Base-by-base conservation (phyloP, 2,888 invertebrate genomes). In the Endotricha flammealis region DNA sequence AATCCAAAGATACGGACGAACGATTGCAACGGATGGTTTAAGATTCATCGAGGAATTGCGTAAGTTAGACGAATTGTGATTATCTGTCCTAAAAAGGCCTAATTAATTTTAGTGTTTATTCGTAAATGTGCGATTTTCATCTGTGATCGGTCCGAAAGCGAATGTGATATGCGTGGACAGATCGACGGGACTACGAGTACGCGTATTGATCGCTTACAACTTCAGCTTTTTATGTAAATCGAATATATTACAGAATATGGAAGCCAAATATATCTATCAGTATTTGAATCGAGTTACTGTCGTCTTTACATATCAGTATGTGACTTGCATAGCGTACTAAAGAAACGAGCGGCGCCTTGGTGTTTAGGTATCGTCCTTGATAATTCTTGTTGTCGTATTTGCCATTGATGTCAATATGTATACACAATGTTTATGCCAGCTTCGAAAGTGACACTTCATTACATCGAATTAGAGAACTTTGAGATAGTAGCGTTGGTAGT, bases 51-150 rank as follows among this genome's bases (percentile, higher is more conserved):
- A 69, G 67, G 65, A 68, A 71, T 79, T 70, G 74, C 68, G 67
- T 75, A 71, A 77, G 66, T 77, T 76, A 73, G 64, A 69, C 61
- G 64, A 79, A 79, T 68, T 82, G 82, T 85, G 83, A 81, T 82
- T 78, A 78, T 79, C 77, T 82, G 81, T 83, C 83, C 85, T 82
- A 80, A 76, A 76, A 85, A 75, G 85, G 85, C 85, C 85, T 86
- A 86, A 86, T 81, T 85, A 83, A 79, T 77, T 66, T 76, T 81
- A 86, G 74, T 74, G 63, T 78, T 77, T 79, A 78, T 73, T 75
- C 60, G 65, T 77, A 78, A 72, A 66, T 64, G 70, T 72, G 76
- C 72, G 77, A 70, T 66, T 71, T 27, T 73, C 62, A 61, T 67
- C 77, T 83, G 80, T 81, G 79, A 80, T 81, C 66, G 71, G 64